Evolutionary conservation across 2,797 vertebrate species (phyloP).

Genomic region (Caiman crocodilus): DNA sequence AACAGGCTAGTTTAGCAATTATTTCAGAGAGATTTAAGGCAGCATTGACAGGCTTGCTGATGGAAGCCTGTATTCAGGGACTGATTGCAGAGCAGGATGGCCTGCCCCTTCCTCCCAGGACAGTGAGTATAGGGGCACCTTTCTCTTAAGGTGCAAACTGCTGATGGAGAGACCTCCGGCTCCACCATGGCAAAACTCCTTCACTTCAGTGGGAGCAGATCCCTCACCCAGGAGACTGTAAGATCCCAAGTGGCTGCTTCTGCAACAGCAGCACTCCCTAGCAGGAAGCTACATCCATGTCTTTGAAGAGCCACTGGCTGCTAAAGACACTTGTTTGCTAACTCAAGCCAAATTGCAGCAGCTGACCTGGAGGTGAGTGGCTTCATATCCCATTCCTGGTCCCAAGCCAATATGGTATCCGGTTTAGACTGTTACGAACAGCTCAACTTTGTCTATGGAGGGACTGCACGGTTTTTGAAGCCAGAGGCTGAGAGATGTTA

Average conservation of each 20-base stretch:
- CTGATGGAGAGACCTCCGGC: background rate
- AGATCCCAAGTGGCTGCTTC: too few species aligned
- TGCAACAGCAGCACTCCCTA: background rate
- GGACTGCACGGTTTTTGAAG: too few species aligned
- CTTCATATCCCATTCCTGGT: background rate
- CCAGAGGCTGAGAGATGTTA: too few species aligned
- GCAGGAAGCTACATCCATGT: background rate
- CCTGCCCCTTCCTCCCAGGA: background rate
- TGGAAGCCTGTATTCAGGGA: background rate
- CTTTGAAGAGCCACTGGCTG: background rate
- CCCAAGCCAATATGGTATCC: too few species aligned
- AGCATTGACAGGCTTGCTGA: background rate
- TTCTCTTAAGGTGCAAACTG: background rate
- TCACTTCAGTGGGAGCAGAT: background rate
- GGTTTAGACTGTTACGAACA: too few species aligned
- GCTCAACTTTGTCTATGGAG: too few species aligned
- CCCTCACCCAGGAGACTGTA: too few species aligned
- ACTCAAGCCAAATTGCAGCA: background rate
- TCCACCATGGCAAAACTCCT: background rate
- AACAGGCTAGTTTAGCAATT: background rate
- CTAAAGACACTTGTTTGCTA: background rate
- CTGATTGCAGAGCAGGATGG: background rate
- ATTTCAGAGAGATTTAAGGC: accelerated
- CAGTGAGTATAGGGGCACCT: background rate
- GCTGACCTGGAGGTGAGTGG: background rate